Conservation (phyloP, 1,140 invertebrate species). For the Argopecten irradians region DNA sequence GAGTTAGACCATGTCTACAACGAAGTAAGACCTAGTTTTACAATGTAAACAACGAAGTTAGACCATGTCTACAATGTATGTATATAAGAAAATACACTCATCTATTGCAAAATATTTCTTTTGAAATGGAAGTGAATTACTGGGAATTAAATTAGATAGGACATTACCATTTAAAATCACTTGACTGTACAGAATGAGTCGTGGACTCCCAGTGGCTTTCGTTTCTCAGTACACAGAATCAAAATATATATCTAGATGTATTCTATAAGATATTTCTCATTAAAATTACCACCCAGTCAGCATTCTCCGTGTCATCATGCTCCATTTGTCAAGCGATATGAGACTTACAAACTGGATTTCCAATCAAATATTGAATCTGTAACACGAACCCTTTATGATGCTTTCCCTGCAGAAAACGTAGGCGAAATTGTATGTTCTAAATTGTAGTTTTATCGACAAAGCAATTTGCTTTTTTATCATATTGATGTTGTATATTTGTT, state of each 20-base stretch:
- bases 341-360: background rate
- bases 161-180: background rate
- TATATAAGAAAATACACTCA: background rate
- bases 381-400: background rate
- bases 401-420: background rate
- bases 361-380: background rate
- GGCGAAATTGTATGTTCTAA: background rate
- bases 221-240: background rate
- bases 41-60: no score
- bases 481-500: background rate
- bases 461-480: background rate
- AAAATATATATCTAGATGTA: background rate
- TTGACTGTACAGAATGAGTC: background rate
- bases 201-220: background rate
- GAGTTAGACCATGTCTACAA: no score
- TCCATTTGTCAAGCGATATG: background rate
- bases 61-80: no score
- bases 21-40: no score
- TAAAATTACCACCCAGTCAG: background rate
- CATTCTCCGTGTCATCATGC: background rate
- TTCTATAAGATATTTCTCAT: background rate
- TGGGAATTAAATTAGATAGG: background rate
- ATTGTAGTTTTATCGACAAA: background rate
- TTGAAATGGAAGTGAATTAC: no score
- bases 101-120: background rate